Percentiles rank a stretch among this genome's conserved stretches.
Conservation (phyloP, 2,113 vertebrate species). For the Phocoena sinus region DNA sequence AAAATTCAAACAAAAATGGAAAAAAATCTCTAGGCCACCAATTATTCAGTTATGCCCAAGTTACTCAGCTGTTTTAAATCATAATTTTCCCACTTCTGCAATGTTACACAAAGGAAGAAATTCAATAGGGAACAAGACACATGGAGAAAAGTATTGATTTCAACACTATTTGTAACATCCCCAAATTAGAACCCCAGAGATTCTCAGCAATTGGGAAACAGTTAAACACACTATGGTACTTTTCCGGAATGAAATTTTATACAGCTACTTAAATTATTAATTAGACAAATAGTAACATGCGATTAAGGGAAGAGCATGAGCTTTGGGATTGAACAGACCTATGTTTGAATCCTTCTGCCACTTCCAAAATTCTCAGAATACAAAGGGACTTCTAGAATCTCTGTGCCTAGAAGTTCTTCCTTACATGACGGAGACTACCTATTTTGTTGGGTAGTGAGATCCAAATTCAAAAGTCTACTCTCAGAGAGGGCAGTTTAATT, state of each 20-base stretch:
- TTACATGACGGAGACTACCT: not conserved
- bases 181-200: not conserved
- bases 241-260: not conserved
- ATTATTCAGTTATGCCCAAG: not conserved
- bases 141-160: not conserved
- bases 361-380: not conserved
- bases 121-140: not conserved
- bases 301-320: not conserved
- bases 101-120: not conserved
- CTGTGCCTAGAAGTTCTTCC: not conserved
- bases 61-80: not conserved
- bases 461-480: not conserved
- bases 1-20: constrained; percentile 14
- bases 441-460: not conserved
- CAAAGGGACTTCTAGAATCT: not conserved
- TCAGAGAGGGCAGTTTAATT: not conserved
- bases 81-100: not conserved
- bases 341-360: not conserved
- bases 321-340: not conserved
- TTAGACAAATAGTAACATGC: not conserved
- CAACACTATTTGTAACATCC: not conserved
- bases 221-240: not conserved
- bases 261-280: not conserved
- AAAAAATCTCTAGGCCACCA: not conserved
- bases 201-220: not conserved